Evolutionary conservation across 2,113 vertebrate species (phyloP), one percentile per base, ranked within the genome.

Genomic region (Scomber japonicus): DNA sequence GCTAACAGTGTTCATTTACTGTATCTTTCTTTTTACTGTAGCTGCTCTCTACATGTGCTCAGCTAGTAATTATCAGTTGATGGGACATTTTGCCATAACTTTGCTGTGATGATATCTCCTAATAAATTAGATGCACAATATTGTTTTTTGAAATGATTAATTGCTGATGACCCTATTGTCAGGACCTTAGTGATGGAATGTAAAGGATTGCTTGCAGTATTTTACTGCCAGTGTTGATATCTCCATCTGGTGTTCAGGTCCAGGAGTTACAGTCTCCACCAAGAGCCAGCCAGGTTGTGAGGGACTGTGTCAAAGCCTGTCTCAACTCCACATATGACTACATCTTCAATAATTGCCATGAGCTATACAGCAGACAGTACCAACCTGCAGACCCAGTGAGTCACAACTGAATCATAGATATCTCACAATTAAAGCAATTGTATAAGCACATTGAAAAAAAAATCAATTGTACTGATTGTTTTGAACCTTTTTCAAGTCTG

Each of bases 251-350:
- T 91, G n/a, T 50, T 70, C 87, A 99, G 98, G 98, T 99, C 1
- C 98, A 99, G 92, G 98, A 99, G 77, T 90, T 99, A 44, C 98
- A 99, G 93, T 98, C 97, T 74, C 98, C 98, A 3, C 98, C 98
- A 12, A 95, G 98, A 91, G 98, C 98, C 88, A 98, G 98, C 80
- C 98, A 99, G 84, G 98, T 99, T 27, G 98, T 99, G 69, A 97
- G 96, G 87, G 98, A 99, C 87, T 99, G 98, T 86, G 98, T 99
- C 59, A 98, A 98, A 83, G 98, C 98, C 81, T 99, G 98, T 77
- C 96, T 99, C 85, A 99, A 99, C 88, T 99, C 98, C 16, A 99
- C 98, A 0, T 99, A 99, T 0, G 97, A 99, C 82, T 99, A 99
- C 92, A 97, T 99, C 93, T 99, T 99, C 93, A 98, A 99, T 89